Evolutionary conservation across 2,797 vertebrate species (phyloP).

Genomic region (Paedocypris micromegethes): DNA sequence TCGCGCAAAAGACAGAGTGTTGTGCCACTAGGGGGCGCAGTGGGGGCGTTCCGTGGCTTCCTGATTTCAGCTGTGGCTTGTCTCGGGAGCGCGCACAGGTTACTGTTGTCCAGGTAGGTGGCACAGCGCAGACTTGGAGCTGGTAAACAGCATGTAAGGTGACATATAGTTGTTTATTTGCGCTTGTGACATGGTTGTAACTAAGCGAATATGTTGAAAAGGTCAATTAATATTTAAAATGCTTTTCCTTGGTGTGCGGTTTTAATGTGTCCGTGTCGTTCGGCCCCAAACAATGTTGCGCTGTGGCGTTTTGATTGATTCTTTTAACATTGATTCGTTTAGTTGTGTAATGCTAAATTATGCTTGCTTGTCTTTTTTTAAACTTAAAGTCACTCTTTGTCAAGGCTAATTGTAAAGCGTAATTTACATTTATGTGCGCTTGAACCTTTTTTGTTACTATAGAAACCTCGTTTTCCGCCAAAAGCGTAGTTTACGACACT

Average conservation of each 20-base stretch:
- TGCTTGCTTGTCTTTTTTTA: too few species aligned
- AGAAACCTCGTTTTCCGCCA: too few species aligned
- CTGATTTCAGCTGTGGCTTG: slow-evolving; percentile 21
- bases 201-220: not conserved
- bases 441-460: too few species aligned
- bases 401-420: too few species aligned
- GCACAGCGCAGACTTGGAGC: not conserved
- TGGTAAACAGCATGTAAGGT: not conserved
- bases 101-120: slow-evolving; percentile 35
- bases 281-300: slow-evolving; percentile 21
- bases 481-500: too few species aligned
- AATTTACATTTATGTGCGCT: too few species aligned
- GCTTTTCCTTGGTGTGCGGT: slow-evolving; percentile 11
- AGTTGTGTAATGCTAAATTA: too few species aligned
- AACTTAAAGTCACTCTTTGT: too few species aligned
- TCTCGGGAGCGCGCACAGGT: slow-evolving; percentile 28
- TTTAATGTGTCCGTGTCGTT: not conserved
- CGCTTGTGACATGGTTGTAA: not conserved
- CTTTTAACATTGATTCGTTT: too few species aligned
- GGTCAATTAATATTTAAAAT: not conserved
- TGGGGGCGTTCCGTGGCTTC: slow-evolving; percentile 20
- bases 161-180: not conserved
- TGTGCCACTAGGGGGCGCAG: slow-evolving; percentile 8
- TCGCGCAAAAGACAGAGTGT: too few species aligned
- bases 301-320: not conserved